These are phyloP conservation scores for Archaeoteleia sp. DNA, from an alignment of 2,888 invertebrate genomes.

Conservation along the genomic window DNA sequence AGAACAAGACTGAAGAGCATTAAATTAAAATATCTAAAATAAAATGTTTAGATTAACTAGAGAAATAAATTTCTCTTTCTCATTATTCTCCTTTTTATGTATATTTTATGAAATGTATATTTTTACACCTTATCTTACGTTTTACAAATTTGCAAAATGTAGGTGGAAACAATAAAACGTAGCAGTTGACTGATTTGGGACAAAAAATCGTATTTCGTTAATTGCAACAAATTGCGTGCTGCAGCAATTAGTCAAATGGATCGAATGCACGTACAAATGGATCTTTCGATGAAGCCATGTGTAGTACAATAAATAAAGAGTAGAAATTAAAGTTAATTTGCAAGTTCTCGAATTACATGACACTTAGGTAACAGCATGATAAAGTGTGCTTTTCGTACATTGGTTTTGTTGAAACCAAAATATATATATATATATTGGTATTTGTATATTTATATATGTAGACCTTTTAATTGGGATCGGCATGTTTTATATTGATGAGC, in stretches of 20 bases:
- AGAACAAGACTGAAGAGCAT: constrained; percentile 1
- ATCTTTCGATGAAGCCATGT: neutral
- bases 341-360: neutral
- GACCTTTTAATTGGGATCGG: too few species aligned
- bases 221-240: neutral
- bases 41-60: constrained; percentile 1
- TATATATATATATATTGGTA: neutral
- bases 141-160: neutral
- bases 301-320: constrained; percentile 2
- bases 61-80: neutral
- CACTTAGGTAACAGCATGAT: neutral
- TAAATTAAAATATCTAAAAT: neutral
- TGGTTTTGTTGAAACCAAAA: constrained; percentile 2
- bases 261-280: neutral
- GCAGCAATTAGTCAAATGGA: constrained; percentile 1
- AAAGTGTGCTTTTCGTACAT: constrained; percentile 3
- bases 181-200: neutral
- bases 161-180: too few species aligned
- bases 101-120: neutral
- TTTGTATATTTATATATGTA: too few species aligned
- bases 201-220: neutral
- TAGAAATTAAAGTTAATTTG: constrained; percentile 11
- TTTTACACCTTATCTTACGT: neutral
- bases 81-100: neutral
- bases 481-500: too few species aligned